A percentile compares a stretch with the other conserved stretches of the same genome.
phyloP scores from a whole-genome alignment of 2,797 vertebrate species.

The Betta splendens region DNA sequence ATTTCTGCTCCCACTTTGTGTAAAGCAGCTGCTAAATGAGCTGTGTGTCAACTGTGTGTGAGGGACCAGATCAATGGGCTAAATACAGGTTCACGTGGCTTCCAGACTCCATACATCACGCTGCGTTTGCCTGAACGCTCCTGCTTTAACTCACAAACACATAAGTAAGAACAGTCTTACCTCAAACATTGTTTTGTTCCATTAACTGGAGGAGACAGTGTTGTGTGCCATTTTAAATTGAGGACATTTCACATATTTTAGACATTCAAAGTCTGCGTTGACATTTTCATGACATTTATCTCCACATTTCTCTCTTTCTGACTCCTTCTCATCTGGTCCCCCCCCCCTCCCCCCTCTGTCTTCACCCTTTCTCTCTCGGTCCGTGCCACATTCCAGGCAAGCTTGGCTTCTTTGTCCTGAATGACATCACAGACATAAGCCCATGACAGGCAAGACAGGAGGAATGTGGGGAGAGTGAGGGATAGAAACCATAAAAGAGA shows the following conservation, averaged over 20 bases:
- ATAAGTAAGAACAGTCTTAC: too few relatives aligned
- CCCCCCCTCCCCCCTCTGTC: slow-evolving; percentile 1
- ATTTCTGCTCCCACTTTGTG: too few relatives aligned
- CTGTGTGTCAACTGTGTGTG: background rate
- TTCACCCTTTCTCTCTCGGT: slow-evolving; percentile 27
- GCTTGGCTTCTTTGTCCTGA: slow-evolving; percentile 71
- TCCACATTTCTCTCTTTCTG: slow-evolving; percentile 24
- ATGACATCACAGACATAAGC: slow-evolving; percentile 80
- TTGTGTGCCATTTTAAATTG: background rate
- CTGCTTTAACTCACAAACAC: background rate
- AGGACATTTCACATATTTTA: background rate
- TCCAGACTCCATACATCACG: background rate
- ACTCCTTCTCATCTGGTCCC: slow-evolving; percentile 40
- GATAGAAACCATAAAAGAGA: slow-evolving; percentile 48
- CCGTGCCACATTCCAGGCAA: slow-evolving; percentile 70
- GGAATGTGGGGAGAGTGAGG: slow-evolving; percentile 68
- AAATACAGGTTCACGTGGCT: background rate
- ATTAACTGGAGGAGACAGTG: background rate
- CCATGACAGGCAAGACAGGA: slow-evolving; percentile 71
- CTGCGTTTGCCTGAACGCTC: background rate
- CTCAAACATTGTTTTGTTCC: background rate
- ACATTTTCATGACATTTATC: slow-evolving; percentile 46
- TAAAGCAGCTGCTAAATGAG: too few relatives aligned
- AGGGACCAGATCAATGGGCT: background rate
- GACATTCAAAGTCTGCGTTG: slow-evolving; percentile 12